A percentile compares a stretch with the other conserved stretches of the same genome.
Conservation (phyloP, 2,113 vertebrate species). For the Colaptes auratus region DNA sequence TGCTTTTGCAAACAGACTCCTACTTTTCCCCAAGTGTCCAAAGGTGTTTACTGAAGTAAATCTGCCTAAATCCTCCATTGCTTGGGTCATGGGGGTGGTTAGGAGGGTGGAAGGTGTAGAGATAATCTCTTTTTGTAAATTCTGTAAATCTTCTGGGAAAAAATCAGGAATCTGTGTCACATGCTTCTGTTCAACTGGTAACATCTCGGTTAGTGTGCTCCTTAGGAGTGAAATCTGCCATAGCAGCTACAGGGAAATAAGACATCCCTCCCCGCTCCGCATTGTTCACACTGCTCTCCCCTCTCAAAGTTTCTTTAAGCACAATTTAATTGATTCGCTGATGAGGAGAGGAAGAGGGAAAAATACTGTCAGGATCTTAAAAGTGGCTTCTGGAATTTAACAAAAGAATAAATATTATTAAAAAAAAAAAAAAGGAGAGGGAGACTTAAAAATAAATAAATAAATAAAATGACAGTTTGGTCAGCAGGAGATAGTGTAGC, state of each 20-base stretch:
- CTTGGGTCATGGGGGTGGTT: constrained; percentile 85
- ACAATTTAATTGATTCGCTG: constrained; percentile 69
- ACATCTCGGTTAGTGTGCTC: constrained; percentile 74
- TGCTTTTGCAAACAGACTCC: constrained; percentile 94
- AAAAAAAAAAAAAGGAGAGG: not conserved
- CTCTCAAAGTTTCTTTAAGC: constrained; percentile 45
- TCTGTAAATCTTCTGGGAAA: constrained; percentile 78
- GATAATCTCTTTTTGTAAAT: constrained; percentile 94
- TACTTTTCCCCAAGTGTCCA: constrained; percentile 87
- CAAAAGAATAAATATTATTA: not conserved
- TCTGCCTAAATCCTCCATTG: constrained; percentile 93
- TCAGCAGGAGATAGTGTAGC: constrained; percentile 68
- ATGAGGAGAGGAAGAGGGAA: not conserved
- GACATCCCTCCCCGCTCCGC: constrained; percentile 55
- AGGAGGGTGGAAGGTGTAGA: constrained; percentile 87
- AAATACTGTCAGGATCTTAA: constrained; percentile 65
- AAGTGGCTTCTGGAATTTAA: constrained; percentile 48
- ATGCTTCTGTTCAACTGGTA: constrained; percentile 85
- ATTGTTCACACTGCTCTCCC: constrained; percentile 61
- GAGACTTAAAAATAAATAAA: not conserved
- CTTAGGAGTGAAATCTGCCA: constrained; percentile 63
- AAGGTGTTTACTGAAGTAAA: constrained; percentile 99
- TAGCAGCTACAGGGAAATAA: constrained; percentile 43
- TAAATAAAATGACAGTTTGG: constrained; percentile 61
- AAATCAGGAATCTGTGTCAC: constrained; percentile 92